Evolutionary conservation across 2,888 invertebrate genomes (phyloP), one percentile per base, ranked within the genome.

Genomic region (Holacanthella duospinosa): DNA sequence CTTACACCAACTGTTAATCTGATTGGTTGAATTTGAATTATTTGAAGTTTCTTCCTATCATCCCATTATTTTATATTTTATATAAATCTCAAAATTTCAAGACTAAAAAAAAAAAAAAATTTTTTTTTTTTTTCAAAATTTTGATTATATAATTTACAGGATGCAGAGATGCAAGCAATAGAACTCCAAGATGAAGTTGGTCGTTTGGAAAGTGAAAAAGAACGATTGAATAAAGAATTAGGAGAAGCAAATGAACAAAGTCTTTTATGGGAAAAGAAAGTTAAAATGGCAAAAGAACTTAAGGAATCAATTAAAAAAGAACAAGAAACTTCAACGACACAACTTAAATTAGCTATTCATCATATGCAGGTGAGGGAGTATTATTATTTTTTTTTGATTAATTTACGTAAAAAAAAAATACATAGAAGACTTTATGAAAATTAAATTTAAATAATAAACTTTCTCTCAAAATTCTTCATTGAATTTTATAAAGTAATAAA

Each of bases 261-360:
- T 9, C 78, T 89, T 29, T 84, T 86, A 29, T 91, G 91, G 90
- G 88, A 90, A 75, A 85, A 87, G 68, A 89, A 89, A 79, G 84
- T 86, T 27, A 75, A 86, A 71, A 76, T 89, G 73, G 85, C 87
- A 1, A 82, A 83, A 26, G 88, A 90, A 75, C 82, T 87, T 0
- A 84, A 86, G 73, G 83, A 82, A 70, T 84, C 82, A 74, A 82
- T 88, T 58, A 82, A 83, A 61, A 80, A 83, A 43, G 87, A 88
- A 62, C 68, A 70, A 61, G 69, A 72, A 62, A 63, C 62, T 6
- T 61, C 67, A 3, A 56, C 66, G 1, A 65, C 68, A 1, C 61
- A 63, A n/a, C 60, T 73, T 27, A 69, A 68, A 62, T 44, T 72
- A 28, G 70, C 68, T 2, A 70, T 71, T 58, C 71, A 72, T 59